phyloP scores from a whole-genome alignment of 2,113 vertebrate species.

The Rhea americana region DNA sequence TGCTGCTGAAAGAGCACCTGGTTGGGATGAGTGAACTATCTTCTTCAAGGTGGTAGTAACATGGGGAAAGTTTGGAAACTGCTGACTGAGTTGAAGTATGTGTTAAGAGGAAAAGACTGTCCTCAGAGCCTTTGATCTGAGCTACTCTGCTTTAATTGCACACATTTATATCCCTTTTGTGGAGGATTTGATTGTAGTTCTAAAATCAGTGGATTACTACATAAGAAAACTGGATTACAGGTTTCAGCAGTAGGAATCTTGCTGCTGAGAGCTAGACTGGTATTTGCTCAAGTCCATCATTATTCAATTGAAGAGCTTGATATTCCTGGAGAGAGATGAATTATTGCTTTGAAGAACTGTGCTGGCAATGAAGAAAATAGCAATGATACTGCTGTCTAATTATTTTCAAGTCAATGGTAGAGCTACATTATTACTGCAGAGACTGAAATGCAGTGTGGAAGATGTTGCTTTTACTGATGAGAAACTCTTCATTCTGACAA shows the following conservation, averaged over 20 bases:
- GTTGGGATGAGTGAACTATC: background rate
- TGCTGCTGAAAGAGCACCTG: background rate
- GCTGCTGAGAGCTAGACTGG: background rate
- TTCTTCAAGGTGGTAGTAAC: background rate
- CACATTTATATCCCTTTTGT: background rate
- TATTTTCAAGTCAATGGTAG: slow-evolving; percentile 53
- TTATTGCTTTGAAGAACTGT: slow-evolving; percentile 47
- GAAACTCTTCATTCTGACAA: slow-evolving; percentile 41
- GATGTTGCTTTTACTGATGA: slow-evolving; percentile 38
- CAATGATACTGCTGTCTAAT: slow-evolving; percentile 41
- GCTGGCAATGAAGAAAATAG: slow-evolving; percentile 38
- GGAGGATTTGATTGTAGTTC: slow-evolving; percentile 15
- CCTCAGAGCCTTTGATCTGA: background rate
- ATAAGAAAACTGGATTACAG: slow-evolving; percentile 9
- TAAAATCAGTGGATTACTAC: background rate
- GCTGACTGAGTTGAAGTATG: background rate
- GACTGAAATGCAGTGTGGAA: slow-evolving; percentile 28
- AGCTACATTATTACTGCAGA: slow-evolving; percentile 17
- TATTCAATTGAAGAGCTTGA: slow-evolving; percentile 57
- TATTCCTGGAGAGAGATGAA: slow-evolving; percentile 43
- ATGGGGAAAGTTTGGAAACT: background rate
- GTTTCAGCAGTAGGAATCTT: slow-evolving; percentile 6
- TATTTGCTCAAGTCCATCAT: slow-evolving; percentile 61
- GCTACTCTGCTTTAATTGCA: slow-evolving; percentile 24
- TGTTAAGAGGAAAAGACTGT: background rate